phyloP scores from a whole-genome alignment of 2,113 vertebrate genomes.

The Eptatretus burgeri region DNA sequence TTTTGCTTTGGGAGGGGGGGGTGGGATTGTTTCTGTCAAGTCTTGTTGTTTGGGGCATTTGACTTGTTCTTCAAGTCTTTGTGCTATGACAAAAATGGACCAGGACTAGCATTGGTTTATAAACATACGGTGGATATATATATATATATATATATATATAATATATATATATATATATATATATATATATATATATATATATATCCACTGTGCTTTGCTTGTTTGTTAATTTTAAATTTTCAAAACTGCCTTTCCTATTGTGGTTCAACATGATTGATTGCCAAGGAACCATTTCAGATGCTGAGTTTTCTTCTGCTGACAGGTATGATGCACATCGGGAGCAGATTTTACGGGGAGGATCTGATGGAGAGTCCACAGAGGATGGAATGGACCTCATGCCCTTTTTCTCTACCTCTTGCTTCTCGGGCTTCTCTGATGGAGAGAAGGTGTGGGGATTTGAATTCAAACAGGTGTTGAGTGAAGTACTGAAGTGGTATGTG shows the following conservation, averaged over 20 bases:
- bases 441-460: conserved; percentile 27
- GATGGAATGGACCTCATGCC: conserved; percentile 54
- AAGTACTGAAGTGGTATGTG: too few relatives aligned
- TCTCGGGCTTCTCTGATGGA: conserved; percentile 60
- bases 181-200: too few relatives aligned
- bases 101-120: too few relatives aligned
- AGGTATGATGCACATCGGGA: conserved; percentile 95
- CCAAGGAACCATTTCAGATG: too few relatives aligned
- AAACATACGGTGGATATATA: background rate
- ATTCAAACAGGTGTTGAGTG: too few relatives aligned
- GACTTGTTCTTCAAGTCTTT: background rate
- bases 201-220: background rate
- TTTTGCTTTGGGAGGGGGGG: too few relatives aligned
- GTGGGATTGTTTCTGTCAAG: too few relatives aligned
- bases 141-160: conserved; percentile 2
- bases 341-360: conserved; percentile 48
- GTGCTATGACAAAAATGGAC: background rate
- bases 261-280: too few relatives aligned
- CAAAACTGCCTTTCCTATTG: background rate
- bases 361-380: conserved; percentile 47
- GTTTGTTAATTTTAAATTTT: background rate
- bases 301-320: conserved; percentile 7
- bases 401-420: conserved; percentile 74
- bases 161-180: too few relatives aligned
- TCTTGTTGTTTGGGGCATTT: too few relatives aligned